phyloP scores from a whole-genome alignment of 2,888 invertebrate genomes.

The Marasmarcha lunaedactyla region DNA sequence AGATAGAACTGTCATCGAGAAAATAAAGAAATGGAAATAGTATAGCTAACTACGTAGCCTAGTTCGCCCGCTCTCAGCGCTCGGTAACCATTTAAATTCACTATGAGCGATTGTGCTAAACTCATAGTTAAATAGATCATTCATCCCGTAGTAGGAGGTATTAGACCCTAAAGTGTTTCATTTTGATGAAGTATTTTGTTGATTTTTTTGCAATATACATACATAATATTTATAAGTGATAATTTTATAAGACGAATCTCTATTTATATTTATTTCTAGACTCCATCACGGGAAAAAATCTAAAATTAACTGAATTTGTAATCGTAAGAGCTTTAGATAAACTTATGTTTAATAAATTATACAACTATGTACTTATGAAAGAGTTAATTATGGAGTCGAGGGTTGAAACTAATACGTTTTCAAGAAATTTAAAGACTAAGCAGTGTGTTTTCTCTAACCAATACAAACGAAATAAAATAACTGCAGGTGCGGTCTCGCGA shows the following conservation, averaged over 20 bases:
- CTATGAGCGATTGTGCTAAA: conserved; percentile 70
- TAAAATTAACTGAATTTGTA: background rate
- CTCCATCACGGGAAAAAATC: background rate
- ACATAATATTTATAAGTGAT: background rate
- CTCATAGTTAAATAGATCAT: conserved; percentile 63
- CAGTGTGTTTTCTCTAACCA: conserved; percentile 33
- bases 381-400: background rate
- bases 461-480: conserved; percentile 4
- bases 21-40: no score
- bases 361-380: background rate
- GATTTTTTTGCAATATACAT: background rate
- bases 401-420: background rate
- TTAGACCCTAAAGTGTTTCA: conserved; percentile 26
- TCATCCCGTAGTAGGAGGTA: conserved; percentile 40
- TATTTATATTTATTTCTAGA: background rate
- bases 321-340: background rate
- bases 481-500: conserved; percentile 45
- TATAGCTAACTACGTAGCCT: no score
- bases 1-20: no score
- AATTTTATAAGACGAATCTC: background rate
- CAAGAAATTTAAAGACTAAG: conserved; percentile 26
- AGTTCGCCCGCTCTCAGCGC: conserved; percentile 15
- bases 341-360: no score
- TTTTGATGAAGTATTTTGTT: conserved; percentile 5
- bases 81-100: conserved; percentile 43